These are phyloP conservation scores for Allygus modestus DNA, from an alignment of 2,888 invertebrate species.

Conservation along the genomic window DNA sequence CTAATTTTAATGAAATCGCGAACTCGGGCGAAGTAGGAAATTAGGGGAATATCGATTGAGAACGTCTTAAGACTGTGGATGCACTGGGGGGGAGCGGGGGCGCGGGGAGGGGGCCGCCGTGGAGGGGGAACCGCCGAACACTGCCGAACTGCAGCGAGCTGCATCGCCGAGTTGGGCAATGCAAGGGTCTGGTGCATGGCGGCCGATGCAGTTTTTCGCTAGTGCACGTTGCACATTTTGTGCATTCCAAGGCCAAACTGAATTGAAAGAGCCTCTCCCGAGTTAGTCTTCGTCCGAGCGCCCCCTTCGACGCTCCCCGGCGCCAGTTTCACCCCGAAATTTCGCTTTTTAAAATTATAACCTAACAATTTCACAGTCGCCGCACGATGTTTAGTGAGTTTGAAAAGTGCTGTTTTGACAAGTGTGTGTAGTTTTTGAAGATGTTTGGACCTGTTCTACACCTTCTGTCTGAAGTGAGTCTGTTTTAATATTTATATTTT, in stretches of 20 bases:
- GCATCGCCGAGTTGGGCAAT: constrained; percentile 67
- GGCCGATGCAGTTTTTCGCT: constrained; percentile 67
- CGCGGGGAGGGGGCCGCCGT: constrained; percentile 58
- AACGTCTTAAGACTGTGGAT: constrained; percentile 59
- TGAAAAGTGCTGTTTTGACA: constrained; percentile 53
- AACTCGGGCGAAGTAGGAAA: constrained; percentile 57
- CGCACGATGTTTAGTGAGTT: constrained; percentile 54
- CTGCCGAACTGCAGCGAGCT: constrained; percentile 72
- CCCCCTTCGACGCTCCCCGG: constrained; percentile 12
- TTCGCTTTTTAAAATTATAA: constrained; percentile 41
- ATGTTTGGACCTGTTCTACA: constrained; percentile 32
- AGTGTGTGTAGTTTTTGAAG: constrained; percentile 60
- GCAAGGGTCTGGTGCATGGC: constrained; percentile 63
- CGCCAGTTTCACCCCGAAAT: background rate
- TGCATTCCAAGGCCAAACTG: constrained; percentile 63
- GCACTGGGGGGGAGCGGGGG: background rate
- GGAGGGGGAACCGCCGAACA: constrained; percentile 71
- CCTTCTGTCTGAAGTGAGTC: constrained; percentile 47
- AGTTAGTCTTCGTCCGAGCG: constrained; percentile 58
- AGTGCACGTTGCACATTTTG: constrained; percentile 68
- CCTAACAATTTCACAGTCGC: constrained; percentile 18
- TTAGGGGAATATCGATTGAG: constrained; percentile 58
- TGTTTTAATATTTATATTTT: background rate
- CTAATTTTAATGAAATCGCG: constrained; percentile 60
- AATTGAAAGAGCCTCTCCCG: constrained; percentile 59